phyloP scores from a whole-genome alignment of 2,888 invertebrate genomes.

The Caenorhabditis wallacei region DNA sequence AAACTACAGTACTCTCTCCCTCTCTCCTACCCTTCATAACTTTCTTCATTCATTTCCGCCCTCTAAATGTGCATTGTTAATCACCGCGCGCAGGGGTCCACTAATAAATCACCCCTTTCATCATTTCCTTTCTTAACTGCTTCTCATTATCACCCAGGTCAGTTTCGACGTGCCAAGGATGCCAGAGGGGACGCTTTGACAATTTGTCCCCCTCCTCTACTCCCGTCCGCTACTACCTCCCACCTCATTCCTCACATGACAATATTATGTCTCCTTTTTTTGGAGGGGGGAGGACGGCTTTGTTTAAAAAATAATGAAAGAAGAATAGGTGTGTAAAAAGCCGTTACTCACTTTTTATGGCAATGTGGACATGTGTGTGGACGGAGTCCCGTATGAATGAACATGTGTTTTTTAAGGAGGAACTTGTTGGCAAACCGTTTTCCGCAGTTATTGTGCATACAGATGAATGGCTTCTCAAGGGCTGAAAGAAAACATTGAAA shows the following conservation, averaged over 20 bases:
- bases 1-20: no score
- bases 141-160: constrained; percentile 25
- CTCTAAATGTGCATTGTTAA: no score
- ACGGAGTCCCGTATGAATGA: constrained; percentile 83
- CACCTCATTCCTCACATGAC: no score
- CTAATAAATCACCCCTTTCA: background rate
- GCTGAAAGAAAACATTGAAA: constrained; percentile 16
- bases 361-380: constrained; percentile 83
- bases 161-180: constrained; percentile 4
- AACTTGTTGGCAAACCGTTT: constrained; percentile 83
- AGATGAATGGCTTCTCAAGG: constrained; percentile 81
- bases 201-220: background rate
- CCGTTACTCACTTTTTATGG: constrained; percentile 76
- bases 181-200: background rate
- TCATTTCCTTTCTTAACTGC: constrained; percentile 10
- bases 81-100: no score
- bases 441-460: constrained; percentile 79
- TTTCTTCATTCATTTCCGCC: background rate
- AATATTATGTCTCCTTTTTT: constrained; percentile 1
- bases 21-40: no score
- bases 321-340: background rate
- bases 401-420: constrained; percentile 83
- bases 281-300: background rate
- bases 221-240: background rate
- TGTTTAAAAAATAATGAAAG: constrained; percentile 24